phyloP scores from a whole-genome alignment of 2,797 vertebrate genomes.

The Malacoraja senta region DNA sequence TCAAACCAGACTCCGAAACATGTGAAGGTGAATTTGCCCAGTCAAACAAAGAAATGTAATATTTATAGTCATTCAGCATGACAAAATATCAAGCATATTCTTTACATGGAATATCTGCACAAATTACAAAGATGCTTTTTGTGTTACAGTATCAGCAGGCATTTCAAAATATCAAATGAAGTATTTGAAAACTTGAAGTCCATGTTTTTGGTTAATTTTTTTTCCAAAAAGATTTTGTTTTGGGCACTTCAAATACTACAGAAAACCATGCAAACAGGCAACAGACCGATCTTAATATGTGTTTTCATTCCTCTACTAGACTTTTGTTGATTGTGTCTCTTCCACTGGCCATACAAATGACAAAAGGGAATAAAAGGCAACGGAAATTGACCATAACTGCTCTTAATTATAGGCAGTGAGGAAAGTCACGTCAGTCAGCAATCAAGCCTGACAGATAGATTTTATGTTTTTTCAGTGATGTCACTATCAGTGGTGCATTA shows the following conservation, averaged over 20 bases:
- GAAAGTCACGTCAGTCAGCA: background rate
- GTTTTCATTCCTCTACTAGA: background rate
- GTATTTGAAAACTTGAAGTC: background rate
- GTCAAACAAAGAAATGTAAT: background rate
- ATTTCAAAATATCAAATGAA: background rate
- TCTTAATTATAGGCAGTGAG: background rate
- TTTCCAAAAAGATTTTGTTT: background rate
- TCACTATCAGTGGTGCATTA: background rate
- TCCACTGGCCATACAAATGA: background rate
- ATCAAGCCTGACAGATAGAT: background rate
- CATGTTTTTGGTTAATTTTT: background rate
- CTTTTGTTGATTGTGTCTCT: background rate
- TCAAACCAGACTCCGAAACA: conserved; percentile 68
- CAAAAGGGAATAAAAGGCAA: background rate
- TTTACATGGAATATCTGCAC: background rate
- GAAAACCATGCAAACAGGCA: background rate
- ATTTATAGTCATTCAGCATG: background rate
- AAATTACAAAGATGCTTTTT: background rate
- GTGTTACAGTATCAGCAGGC: background rate
- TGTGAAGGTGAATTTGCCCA: conserved; percentile 63
- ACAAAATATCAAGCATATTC: background rate
- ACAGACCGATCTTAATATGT: background rate
- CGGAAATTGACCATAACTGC: background rate
- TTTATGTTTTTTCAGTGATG: too few relatives aligned
- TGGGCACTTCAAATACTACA: background rate